Evolutionary conservation across 2,797 vertebrate genomes (phyloP).

Genomic region (Sus cebifrons): DNA sequence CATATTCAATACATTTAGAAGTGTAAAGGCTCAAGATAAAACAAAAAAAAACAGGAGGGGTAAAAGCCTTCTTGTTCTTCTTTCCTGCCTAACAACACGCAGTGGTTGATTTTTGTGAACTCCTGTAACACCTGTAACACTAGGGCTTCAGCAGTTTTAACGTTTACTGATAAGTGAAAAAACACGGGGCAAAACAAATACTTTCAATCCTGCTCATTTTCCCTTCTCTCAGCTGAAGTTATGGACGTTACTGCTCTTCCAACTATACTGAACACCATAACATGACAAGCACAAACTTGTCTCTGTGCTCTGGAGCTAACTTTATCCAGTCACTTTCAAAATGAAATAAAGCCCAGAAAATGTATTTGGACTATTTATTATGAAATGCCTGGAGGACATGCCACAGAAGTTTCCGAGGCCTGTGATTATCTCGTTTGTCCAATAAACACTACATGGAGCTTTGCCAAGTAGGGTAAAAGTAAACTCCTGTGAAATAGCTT

Average conservation of each 20-base stretch:
- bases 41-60: background rate
- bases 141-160: background rate
- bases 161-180: background rate
- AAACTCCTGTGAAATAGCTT: slow-evolving; percentile 24
- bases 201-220: background rate
- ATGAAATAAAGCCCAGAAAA: slow-evolving; percentile 57
- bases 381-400: background rate
- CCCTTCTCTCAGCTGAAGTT: background rate
- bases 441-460: slow-evolving; percentile 40
- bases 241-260: background rate
- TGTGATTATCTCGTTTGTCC: slow-evolving; percentile 16
- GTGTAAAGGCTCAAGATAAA: background rate
- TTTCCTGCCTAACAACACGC: background rate
- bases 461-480: slow-evolving; percentile 89
- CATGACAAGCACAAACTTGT: background rate
- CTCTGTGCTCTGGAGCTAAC: background rate
- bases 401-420: slow-evolving; percentile 19
- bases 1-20: slow-evolving; percentile 9
- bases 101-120: background rate
- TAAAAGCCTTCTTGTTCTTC: background rate
- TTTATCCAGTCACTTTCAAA: slow-evolving; percentile 42
- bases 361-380: background rate
- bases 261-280: background rate
- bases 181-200: background rate
- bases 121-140: background rate